Percentiles rank a stretch among this genome's conserved stretches.
Conservation (phyloP, 2,888 invertebrate species). For the Apantesis nais region DNA sequence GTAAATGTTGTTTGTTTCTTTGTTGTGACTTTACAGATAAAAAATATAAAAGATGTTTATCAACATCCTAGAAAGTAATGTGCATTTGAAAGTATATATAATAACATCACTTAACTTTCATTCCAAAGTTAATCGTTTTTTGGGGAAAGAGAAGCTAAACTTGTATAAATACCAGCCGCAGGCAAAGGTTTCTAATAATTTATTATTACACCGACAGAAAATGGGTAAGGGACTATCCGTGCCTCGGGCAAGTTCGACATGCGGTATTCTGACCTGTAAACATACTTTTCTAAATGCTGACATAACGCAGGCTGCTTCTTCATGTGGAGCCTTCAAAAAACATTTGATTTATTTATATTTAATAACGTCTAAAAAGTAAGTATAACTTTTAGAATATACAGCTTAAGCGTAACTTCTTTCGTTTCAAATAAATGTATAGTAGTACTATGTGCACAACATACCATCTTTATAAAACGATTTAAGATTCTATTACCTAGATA, state of each 20-base stretch:
- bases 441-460: not conserved
- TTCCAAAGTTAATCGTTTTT: slow-evolving; percentile 1
- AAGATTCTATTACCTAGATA: too few species aligned
- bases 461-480: too few species aligned
- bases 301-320: not conserved
- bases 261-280: slow-evolving; percentile 12
- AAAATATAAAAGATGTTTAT: too few species aligned
- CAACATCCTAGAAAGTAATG: too few species aligned
- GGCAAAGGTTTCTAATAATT: slow-evolving; percentile 11
- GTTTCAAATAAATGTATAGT: not conserved
- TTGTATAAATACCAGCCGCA: not conserved
- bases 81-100: not conserved
- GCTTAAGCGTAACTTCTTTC: not conserved
- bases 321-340: not conserved
- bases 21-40: too few species aligned
- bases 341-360: not conserved
- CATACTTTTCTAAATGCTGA: not conserved
- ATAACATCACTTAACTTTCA: not conserved
- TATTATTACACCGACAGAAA: slow-evolving; percentile 12
- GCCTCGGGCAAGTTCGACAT: slow-evolving; percentile 11
- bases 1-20: too few species aligned
- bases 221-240: slow-evolving; percentile 3
- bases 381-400: not conserved
- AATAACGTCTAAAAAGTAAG: not conserved
- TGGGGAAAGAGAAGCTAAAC: not conserved